Conservation (phyloP, 2,888 invertebrate species). For the Agriopis aurantiaria region DNA sequence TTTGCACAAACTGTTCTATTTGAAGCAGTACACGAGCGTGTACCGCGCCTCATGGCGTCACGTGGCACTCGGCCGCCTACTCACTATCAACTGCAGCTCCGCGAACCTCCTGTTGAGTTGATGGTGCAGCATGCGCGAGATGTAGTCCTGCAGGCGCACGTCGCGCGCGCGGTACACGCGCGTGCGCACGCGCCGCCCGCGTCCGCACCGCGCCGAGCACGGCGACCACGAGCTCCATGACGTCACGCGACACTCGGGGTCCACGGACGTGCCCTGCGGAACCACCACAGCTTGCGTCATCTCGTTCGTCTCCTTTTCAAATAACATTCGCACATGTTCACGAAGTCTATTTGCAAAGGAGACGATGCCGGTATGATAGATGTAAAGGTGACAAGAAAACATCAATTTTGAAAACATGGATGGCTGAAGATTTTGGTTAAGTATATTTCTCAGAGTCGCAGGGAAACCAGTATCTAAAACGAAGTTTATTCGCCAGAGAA, state of each 20-base stretch:
- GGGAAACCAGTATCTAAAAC: too few relatives aligned
- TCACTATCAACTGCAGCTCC: slow-evolving; percentile 56
- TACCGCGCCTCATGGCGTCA: neutral
- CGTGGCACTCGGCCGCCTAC: neutral
- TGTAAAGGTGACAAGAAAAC: too few relatives aligned
- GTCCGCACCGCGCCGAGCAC: slow-evolving; percentile 92
- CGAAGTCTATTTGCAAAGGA: neutral
- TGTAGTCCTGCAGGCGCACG: slow-evolving; percentile 59
- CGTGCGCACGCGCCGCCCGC: slow-evolving; percentile 87
- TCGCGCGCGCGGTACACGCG: slow-evolving; percentile 71
- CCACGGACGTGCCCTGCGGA: slow-evolving; percentile 63
- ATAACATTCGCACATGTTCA: neutral
- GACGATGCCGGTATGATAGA: neutral
- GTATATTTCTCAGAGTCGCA: too few relatives aligned
- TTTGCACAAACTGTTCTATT: neutral
- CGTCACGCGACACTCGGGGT: slow-evolving; percentile 87
- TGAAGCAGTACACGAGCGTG: neutral
- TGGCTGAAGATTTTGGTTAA: too few relatives aligned
- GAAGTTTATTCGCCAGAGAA: too few relatives aligned
- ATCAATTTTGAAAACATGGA: too few relatives aligned
- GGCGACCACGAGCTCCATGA: slow-evolving; percentile 94
- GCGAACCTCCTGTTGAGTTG: slow-evolving; percentile 69
- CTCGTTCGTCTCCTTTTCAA: neutral
- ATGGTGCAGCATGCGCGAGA: slow-evolving; percentile 59
- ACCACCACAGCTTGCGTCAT: neutral